Evolutionary conservation across 1,140 invertebrate species (phyloP).

Genomic region (Medauroidea extradentata): DNA sequence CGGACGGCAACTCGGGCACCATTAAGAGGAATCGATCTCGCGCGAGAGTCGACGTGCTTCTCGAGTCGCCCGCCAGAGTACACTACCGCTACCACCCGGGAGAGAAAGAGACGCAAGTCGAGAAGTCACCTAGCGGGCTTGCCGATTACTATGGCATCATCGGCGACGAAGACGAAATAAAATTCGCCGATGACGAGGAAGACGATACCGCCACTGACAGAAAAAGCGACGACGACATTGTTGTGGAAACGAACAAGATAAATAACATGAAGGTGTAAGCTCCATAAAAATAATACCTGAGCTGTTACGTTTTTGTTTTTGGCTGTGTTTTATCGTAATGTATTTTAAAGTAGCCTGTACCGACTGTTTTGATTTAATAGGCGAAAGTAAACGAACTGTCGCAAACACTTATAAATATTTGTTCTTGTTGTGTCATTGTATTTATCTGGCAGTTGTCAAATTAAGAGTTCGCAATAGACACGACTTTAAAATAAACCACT

Average conservation of each 20-base stretch:
- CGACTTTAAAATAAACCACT: too few species aligned
- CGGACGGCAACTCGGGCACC: not conserved
- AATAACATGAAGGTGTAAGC: too few species aligned
- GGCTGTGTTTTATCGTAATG: too few species aligned
- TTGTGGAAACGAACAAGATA: not conserved
- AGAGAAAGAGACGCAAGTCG: conserved; percentile 39
- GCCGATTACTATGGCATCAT: conserved; percentile 42
- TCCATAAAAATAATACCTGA: too few species aligned
- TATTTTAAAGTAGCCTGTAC: too few species aligned
- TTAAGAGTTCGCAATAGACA: too few species aligned
- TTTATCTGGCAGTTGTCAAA: too few species aligned
- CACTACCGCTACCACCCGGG: conserved; percentile 35
- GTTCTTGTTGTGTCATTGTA: too few species aligned
- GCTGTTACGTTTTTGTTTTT: too few species aligned
- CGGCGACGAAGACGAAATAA: conserved; percentile 41
- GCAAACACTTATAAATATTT: too few species aligned
- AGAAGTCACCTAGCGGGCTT: conserved; percentile 31
- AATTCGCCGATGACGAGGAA: conserved; percentile 50
- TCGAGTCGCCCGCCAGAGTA: conserved; percentile 35
- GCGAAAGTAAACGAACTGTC: too few species aligned
- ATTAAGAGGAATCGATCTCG: not conserved
- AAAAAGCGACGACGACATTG: conserved; percentile 3
- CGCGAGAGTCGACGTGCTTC: conserved; percentile 19
- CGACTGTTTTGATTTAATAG: too few species aligned
- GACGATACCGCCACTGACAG: conserved; percentile 43